phyloP scores from a whole-genome alignment of 1,140 invertebrate genomes.

The Stratiolaelaps scimitus region DNA sequence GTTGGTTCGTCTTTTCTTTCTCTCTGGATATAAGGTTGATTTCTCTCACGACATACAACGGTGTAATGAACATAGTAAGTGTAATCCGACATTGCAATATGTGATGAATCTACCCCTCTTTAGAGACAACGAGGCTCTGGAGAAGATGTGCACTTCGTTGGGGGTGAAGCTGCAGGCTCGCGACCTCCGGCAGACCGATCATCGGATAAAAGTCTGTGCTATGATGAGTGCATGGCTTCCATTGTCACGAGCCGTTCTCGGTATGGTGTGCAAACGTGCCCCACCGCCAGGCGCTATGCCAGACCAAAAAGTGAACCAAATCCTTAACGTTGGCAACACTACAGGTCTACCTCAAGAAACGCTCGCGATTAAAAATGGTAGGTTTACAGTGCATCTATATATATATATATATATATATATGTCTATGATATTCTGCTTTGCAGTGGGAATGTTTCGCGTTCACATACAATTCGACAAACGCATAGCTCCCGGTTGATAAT shows the following conservation, averaged over 20 bases:
- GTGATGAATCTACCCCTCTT: conserved; percentile 32
- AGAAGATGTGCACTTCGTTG: conserved; percentile 66
- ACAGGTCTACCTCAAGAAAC: conserved; percentile 55
- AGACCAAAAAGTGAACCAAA: not conserved
- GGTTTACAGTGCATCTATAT: conserved; percentile 25
- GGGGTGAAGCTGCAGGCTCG: conserved; percentile 60
- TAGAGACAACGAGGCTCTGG: conserved; percentile 62
- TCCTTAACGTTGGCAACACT: conserved; percentile 38
- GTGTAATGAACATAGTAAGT: too few relatives aligned
- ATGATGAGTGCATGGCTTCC: conserved; percentile 80
- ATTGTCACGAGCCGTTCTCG: conserved; percentile 59
- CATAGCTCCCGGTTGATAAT: too few relatives aligned
- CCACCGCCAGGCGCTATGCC: not conserved
- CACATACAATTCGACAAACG: too few relatives aligned
- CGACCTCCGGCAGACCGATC: conserved; percentile 64
- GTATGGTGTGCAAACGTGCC: conserved; percentile 38
- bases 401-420: too few relatives aligned
- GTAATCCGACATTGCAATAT: too few relatives aligned
- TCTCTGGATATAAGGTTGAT: too few relatives aligned
- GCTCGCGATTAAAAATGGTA: conserved; percentile 53
- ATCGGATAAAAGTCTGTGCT: conserved; percentile 60
- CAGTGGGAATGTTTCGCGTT: too few relatives aligned
- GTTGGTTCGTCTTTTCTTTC: too few relatives aligned
- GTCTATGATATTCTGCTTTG: too few relatives aligned
- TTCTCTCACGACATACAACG: too few relatives aligned